Base-by-base conservation (phyloP, 2,888 invertebrate genomes). In the Stenodema calcarata region DNA sequence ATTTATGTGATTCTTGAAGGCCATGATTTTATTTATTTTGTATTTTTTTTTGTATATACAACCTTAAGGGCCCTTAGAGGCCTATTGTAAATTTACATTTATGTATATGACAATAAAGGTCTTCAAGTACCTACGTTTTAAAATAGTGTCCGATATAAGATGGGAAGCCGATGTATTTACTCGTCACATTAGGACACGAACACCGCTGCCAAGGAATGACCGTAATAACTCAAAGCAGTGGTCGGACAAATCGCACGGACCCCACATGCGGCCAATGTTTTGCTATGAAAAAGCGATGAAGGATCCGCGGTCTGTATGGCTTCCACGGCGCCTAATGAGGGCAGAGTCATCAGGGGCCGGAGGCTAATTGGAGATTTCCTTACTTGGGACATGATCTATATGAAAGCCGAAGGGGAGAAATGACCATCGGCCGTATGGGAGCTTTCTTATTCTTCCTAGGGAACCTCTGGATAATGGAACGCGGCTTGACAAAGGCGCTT, bases 301-400 rank as follows among this genome's bases (percentile, higher is more conserved):
- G 62, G 23, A 62, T 54, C 44, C 54, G 54, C 54, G 18, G 18
- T 54, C 23, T 62, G 27, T 27, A 62, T 62, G 18, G 62, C 62
- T 62, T 62, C 73, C 16, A 30, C 73, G 82, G 41, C 70, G 18
- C 35, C 69, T 82, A 82, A 82, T 82, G 82, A 82, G 82, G 35
- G 27, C 41, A n/a, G 11, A 42, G n/a, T 69, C 30, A 69, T 69
- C 69, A 35, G 7, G 18, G 42, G 62, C 62, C 18, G 18, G 69
- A 69, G 54, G 42, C 82, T 82, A 82, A 82, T 82, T 82, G 69
- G 69, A 82, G 82, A 82, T 69, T 69, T 62, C 82, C 82, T 69
- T 82, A 82, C 69, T 47, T 62, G 82, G 82, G 41, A 28, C 78
- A 44, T 78, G 78, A 44, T 78, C 78, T 44, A 78, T 78, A 78